Percentiles rank a stretch among this genome's conserved stretches.
Conservation (phyloP, 2,888 invertebrate species). For the Uloborus plumipes region DNA sequence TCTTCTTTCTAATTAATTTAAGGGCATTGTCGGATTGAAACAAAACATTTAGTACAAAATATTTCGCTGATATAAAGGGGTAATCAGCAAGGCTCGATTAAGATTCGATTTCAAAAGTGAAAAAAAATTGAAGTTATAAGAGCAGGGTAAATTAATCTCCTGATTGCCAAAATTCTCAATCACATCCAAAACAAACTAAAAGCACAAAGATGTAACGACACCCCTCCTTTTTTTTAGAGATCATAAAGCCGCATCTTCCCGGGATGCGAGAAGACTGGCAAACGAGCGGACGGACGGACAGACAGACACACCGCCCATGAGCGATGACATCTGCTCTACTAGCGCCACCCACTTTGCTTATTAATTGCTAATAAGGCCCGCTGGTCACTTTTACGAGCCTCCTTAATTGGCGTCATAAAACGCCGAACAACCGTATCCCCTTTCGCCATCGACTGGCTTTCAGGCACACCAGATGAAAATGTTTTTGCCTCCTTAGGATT, state of each 20-base stretch:
- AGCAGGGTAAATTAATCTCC: no score
- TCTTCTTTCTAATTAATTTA: no score
- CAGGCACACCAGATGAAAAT: no score
- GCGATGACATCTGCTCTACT: constrained; percentile 27
- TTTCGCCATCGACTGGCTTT: not conserved
- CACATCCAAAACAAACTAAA: no score
- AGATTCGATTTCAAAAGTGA: no score
- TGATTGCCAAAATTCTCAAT: no score
- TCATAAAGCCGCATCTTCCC: constrained; percentile 36
- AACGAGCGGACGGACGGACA: constrained; percentile 5
- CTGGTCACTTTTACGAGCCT: constrained; percentile 45
- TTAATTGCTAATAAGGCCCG: constrained; percentile 53
- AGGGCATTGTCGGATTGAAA: no score
- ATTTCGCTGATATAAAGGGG: no score
- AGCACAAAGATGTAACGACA: constrained; percentile 5
- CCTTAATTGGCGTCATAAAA: constrained; percentile 48
- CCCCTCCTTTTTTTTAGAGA: not conserved
- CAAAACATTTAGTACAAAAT: no score
- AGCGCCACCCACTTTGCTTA: constrained; percentile 22
- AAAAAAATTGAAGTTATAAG: no score
- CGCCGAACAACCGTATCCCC: not conserved
- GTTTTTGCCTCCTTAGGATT: no score
- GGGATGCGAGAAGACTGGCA: constrained; percentile 19
- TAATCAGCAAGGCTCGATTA: no score
- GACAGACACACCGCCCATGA: constrained; percentile 26